Conservation (phyloP, 23 tunicate species). For the Halocynthia aurantium region DNA sequence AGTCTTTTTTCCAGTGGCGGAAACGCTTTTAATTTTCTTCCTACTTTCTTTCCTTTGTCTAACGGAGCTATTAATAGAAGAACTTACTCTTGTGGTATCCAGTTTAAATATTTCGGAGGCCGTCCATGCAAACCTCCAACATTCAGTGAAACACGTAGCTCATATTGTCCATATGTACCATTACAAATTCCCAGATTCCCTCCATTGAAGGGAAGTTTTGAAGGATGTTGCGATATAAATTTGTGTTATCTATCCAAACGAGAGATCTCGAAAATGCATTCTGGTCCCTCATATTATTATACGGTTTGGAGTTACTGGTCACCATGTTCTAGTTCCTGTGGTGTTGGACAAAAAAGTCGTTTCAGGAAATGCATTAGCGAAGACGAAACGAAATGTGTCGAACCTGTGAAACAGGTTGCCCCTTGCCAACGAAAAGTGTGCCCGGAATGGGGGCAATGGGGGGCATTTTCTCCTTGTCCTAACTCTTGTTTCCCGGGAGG, state of each 20-base stretch:
- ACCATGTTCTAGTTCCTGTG: conserved; percentile 39
- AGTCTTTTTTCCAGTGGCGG: background rate
- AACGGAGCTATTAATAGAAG: background rate
- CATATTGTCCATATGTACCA: conserved; percentile 44
- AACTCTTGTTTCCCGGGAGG: conserved; percentile 20
- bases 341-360: conserved; percentile 26
- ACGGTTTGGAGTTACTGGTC: conserved; percentile 35
- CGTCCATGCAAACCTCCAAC: conserved; percentile 11
- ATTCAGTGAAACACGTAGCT: background rate
- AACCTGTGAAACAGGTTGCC: background rate
- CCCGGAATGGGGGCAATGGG: conserved; percentile 9
- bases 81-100: conserved; percentile 1
- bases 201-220: conserved; percentile 58
- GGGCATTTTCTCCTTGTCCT: conserved; percentile 7
- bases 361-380: conserved; percentile 33
- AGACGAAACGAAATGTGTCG: conserved; percentile 2
- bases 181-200: conserved; percentile 43
- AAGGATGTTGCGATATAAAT: conserved; percentile 78
- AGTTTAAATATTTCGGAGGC: conserved; percentile 16
- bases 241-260: conserved; percentile 58
- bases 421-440: background rate
- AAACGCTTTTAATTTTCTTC: background rate
- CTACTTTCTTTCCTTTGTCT: background rate
- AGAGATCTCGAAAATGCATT: conserved; percentile 14
- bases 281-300: conserved; percentile 41